Evolutionary conservation across 2,113 vertebrate species (phyloP).

Genomic region (Fregata magnificens): DNA sequence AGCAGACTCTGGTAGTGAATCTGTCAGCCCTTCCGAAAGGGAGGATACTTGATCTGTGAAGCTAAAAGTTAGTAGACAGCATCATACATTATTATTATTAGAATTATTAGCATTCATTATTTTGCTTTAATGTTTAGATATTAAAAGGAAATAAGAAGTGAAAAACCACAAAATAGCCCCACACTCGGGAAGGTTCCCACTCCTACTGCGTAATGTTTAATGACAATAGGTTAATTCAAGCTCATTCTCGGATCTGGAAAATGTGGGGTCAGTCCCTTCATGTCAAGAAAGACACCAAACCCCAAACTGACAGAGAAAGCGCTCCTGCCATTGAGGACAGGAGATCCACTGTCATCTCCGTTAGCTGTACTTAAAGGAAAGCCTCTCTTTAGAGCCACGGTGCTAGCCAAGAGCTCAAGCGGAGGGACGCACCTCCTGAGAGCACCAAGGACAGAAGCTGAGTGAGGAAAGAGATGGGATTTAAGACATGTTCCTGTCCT

Average conservation of each 20-base stretch:
- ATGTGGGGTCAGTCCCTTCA: neutral
- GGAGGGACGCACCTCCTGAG: neutral
- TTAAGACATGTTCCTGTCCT: neutral
- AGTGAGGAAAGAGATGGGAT: neutral
- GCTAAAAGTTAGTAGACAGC: neutral
- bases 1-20: neutral
- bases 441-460: neutral
- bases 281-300: neutral
- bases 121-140: neutral
- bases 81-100: neutral
- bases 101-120: neutral
- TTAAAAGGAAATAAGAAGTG: neutral
- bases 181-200: neutral
- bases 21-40: neutral
- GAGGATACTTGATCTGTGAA: neutral
- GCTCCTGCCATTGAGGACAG: neutral
- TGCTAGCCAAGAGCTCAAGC: neutral
- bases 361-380: neutral
- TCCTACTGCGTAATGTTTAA: neutral
- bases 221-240: neutral
- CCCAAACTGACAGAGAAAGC: neutral
- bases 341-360: neutral
- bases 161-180: neutral
- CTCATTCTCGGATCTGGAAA: neutral
- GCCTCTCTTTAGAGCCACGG: neutral